Percentiles rank a stretch among this genome's conserved stretches.
These are phyloP conservation scores for Maniola jurtina DNA, from an alignment of 1,140 invertebrate genomes.

Conservation along the genomic window DNA sequence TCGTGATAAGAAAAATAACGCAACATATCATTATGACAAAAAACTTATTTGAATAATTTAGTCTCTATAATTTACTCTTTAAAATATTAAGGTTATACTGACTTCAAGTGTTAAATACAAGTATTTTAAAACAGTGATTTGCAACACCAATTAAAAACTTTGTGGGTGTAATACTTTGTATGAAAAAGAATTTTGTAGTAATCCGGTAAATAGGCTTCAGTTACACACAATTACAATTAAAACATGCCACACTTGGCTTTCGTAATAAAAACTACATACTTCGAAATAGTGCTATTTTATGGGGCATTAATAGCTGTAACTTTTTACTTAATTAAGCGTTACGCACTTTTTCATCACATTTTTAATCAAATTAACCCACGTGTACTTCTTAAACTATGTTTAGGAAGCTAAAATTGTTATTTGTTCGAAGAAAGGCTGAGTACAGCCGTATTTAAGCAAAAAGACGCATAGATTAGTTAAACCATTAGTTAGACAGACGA, in stretches of 20 bases:
- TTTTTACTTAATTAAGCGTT: neutral
- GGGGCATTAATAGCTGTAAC: neutral
- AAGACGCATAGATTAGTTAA: too few species aligned
- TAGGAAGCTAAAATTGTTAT: neutral
- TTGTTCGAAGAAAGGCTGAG: too few species aligned
- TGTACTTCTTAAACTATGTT: neutral
- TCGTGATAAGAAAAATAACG: too few species aligned
- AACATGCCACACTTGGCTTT: neutral
- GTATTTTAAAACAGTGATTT: neutral
- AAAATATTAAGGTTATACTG: too few species aligned
- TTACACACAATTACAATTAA: slow-evolving; percentile 15
- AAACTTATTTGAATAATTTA: too few species aligned
- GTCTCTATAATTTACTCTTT: too few species aligned
- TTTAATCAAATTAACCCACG: neutral
- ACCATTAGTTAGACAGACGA: too few species aligned
- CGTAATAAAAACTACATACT: slow-evolving; percentile 15
- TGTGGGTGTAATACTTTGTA: neutral
- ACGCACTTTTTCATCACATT: neutral
- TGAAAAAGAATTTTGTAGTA: slow-evolving; percentile 2
- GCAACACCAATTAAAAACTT: neutral
- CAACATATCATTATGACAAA: too few species aligned
- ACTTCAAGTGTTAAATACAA: too few species aligned
- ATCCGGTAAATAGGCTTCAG: slow-evolving; percentile 11
- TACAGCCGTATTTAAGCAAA: too few species aligned
- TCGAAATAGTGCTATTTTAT: neutral